These are phyloP conservation scores for Pseudobourletiella spinata DNA, from an alignment of 1,140 invertebrate genomes.

Conservation along the genomic window DNA sequence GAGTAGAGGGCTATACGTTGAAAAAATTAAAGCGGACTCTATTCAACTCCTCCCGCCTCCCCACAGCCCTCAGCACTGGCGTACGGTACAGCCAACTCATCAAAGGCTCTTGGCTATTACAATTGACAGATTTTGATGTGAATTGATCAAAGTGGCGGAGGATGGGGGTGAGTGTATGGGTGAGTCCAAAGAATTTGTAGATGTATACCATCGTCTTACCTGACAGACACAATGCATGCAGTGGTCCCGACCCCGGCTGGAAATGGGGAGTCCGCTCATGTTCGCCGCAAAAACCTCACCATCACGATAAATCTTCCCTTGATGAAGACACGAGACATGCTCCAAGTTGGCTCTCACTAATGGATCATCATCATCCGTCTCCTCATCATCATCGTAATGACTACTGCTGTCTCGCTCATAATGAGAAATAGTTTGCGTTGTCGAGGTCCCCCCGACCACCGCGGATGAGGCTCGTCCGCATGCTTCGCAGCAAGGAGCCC, in stretches of 20 bases:
- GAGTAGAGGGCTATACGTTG: too few relatives aligned
- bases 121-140: too few relatives aligned
- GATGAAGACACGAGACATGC: slow-evolving; percentile 28
- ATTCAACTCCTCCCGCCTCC: too few relatives aligned
- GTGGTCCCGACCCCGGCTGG: slow-evolving; percentile 26
- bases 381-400: slow-evolving; percentile 6
- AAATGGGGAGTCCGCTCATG: slow-evolving; percentile 34
- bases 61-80: too few relatives aligned
- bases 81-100: too few relatives aligned
- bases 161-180: too few relatives aligned
- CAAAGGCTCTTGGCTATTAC: too few relatives aligned
- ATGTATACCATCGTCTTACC: too few relatives aligned
- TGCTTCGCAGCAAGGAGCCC: neutral
- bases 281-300: slow-evolving; percentile 37
- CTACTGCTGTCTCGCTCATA: neutral
- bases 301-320: slow-evolving; percentile 35
- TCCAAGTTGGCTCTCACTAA: slow-evolving; percentile 20
- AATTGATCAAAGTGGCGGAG: too few relatives aligned
- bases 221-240: slow-evolving; percentile 38
- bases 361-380: slow-evolving; percentile 24
- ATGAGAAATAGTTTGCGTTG: slow-evolving; percentile 3
- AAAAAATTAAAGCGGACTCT: too few relatives aligned
- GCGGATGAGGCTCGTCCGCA: neutral
- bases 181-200: too few relatives aligned
- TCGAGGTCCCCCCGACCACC: neutral